Conservation (phyloP, 92 coral and sea anemone genomes). For the Epizoanthus stellaris region DNA sequence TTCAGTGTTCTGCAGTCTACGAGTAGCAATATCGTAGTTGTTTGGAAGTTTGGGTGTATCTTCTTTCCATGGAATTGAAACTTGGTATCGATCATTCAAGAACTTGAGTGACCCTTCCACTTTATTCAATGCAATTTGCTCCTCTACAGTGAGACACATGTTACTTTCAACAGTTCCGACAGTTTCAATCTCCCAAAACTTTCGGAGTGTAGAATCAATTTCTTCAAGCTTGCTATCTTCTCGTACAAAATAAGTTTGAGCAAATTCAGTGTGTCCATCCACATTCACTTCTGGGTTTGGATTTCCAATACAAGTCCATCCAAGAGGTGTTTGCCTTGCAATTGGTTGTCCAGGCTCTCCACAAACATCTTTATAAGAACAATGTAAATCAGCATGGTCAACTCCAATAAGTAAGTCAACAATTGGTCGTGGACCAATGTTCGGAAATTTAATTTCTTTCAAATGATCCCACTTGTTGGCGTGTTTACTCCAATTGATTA, state of each 20-base stretch:
- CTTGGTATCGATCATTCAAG: conserved; percentile 30
- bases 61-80: conserved; percentile 36
- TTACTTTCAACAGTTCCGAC: conserved; percentile 25
- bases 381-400: conserved; percentile 45
- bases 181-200: conserved; percentile 46
- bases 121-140: neutral
- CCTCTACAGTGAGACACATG: conserved; percentile 25
- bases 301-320: conserved; percentile 43
- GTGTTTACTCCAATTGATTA: conserved; percentile 54
- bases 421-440: too few species aligned
- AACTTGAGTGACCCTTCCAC: neutral
- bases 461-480: too few species aligned
- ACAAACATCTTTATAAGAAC: conserved; percentile 33
- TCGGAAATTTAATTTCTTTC: too few species aligned
- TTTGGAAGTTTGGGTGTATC: conserved; percentile 15
- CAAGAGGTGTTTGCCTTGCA: conserved; percentile 36
- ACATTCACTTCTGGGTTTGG: conserved; percentile 2
- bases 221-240: neutral
- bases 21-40: conserved; percentile 35
- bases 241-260: conserved; percentile 22
- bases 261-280: conserved; percentile 9
- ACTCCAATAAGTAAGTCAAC: conserved; percentile 11
- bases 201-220: conserved; percentile 12
- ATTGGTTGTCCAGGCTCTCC: conserved; percentile 43
- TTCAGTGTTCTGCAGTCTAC: conserved; percentile 41